These are phyloP conservation scores for Zaprionus gabonicus DNA, from an alignment of 1,140 invertebrate genomes.

Conservation along the genomic window DNA sequence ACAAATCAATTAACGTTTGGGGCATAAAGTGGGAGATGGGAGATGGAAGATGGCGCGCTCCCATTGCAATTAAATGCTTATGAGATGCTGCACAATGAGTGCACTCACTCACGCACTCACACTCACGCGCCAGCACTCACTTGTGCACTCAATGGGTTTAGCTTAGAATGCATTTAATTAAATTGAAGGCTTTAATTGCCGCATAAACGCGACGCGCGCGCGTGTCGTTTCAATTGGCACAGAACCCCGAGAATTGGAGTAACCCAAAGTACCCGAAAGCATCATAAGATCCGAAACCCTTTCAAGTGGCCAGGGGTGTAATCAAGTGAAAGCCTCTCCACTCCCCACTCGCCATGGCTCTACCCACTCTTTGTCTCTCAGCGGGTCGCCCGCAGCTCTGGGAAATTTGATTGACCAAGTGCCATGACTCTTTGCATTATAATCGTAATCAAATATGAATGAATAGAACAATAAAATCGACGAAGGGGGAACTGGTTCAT, in stretches of 20 bases:
- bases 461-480: too few species aligned
- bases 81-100: constrained; percentile 28
- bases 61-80: constrained; percentile 43
- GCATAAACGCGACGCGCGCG: constrained; percentile 66
- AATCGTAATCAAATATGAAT: constrained; percentile 32
- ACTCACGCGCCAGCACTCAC: constrained; percentile 12
- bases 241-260: constrained; percentile 9
- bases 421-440: constrained; percentile 27
- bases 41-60: constrained; percentile 8
- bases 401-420: constrained; percentile 66
- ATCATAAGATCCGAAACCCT: constrained; percentile 46
- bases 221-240: constrained; percentile 75
- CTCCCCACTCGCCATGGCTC: constrained; percentile 2
- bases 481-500: too few species aligned
- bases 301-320: constrained; percentile 59
- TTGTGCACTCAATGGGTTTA: neutral
- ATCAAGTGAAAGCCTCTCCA: neutral
- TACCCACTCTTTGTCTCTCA: neutral
- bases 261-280: neutral
- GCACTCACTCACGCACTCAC: constrained; percentile 22
- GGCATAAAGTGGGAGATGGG: neutral
- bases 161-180: constrained; percentile 76
- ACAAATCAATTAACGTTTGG: constrained; percentile 44
- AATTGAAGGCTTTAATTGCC: constrained; percentile 76
- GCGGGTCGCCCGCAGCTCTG: constrained; percentile 61